A percentile compares a stretch with the other conserved stretches of the same genome.
These are phyloP conservation scores for Dicycla oo DNA, from an alignment of 2,888 invertebrate genomes.

Conservation along the genomic window DNA sequence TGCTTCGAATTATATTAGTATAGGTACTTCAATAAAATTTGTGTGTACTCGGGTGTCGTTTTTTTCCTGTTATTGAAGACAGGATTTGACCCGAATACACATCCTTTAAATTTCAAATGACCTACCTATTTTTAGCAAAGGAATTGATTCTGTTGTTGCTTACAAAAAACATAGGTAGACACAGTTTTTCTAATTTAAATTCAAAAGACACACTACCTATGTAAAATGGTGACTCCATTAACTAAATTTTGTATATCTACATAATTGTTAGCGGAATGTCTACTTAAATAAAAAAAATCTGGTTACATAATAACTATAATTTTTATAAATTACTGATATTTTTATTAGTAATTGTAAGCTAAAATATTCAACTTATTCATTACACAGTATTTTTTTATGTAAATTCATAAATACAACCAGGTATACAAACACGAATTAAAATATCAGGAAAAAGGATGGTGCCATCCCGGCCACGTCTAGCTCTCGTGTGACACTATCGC, in stretches of 20 bases:
- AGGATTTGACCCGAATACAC: conserved; percentile 34
- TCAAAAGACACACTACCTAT: not conserved
- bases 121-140: conserved; percentile 8
- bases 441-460: conserved; percentile 15
- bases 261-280: not conserved
- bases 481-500: conserved; percentile 46
- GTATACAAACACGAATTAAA: conserved; percentile 1
- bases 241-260: not conserved
- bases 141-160: conserved; percentile 30
- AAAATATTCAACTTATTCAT: not conserved
- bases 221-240: not conserved
- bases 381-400: not conserved
- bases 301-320: not conserved
- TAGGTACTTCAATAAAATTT: not conserved
- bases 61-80: conserved; percentile 20
- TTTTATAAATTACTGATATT: not conserved
- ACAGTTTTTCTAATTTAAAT: conserved; percentile 10
- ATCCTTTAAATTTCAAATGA: conserved; percentile 42
- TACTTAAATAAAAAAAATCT: not conserved
- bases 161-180: conserved; percentile 15
- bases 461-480: conserved; percentile 1
- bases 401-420: not conserved
- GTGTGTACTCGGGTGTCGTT: conserved; percentile 1
- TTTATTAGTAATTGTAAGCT: not conserved
- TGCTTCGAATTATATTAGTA: not conserved